Conservation (phyloP, 2,888 invertebrate genomes). For the Dryobotodes eremita region DNA sequence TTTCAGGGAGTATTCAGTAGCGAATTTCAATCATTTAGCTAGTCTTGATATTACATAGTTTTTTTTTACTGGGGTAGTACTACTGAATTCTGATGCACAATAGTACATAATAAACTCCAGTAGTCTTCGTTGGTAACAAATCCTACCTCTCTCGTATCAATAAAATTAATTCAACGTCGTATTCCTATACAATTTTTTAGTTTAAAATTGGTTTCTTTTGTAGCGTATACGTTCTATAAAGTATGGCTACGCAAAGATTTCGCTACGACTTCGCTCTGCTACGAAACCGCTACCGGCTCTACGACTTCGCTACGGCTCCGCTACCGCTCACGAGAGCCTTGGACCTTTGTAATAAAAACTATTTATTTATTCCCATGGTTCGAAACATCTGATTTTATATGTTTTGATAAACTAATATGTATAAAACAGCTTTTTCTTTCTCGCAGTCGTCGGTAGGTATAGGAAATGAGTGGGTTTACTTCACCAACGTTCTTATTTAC, state of each 20-base stretch:
- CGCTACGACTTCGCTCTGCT: slow-evolving; percentile 5
- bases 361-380: not conserved
- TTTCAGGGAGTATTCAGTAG: not conserved
- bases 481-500: too few relatives aligned
- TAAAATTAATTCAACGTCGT: not conserved
- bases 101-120: not conserved
- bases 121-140: not conserved
- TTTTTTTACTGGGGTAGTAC: not conserved
- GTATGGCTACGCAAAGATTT: not conserved
- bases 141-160: not conserved
- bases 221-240: not conserved
- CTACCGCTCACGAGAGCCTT: not conserved
- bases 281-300: slow-evolving; percentile 10
- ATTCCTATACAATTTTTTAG: not conserved
- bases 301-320: not conserved
- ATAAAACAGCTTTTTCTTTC: not conserved
- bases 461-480: not conserved
- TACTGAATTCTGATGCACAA: not conserved
- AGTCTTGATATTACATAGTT: not conserved
- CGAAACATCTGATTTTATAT: too few relatives aligned
- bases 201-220: not conserved
- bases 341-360: not conserved
- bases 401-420: not conserved
- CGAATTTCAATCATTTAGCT: not conserved
- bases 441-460: not conserved